Evolutionary conservation across 35 echinoderm and acorn worm genomes (phyloP).

Genomic region (Apostichopus californicus): DNA sequence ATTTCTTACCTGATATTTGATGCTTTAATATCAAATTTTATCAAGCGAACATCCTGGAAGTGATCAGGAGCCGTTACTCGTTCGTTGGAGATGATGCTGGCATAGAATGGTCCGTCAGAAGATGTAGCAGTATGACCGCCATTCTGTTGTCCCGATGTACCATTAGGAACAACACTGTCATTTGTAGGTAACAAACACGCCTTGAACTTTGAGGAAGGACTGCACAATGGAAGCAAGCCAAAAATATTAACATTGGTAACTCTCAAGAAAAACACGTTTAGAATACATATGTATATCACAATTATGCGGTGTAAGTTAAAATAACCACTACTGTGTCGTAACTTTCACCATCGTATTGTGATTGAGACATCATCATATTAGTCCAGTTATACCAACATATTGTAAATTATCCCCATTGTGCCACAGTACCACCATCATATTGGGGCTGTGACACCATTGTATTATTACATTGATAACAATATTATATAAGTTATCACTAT

Average conservation of each 20-base stretch:
- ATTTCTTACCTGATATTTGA: conserved; percentile 73
- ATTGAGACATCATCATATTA: no score
- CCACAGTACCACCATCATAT: no score
- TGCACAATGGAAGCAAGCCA: conserved; percentile 25
- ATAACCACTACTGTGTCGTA: no score
- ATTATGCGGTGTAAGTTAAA: no score
- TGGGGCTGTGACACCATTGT: no score
- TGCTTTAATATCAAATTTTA: conserved; percentile 74
- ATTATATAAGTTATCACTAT: no score
- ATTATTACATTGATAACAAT: no score
- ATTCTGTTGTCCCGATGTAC: neutral
- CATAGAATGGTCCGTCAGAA: conserved; percentile 74
- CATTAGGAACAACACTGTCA: neutral
- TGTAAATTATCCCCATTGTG: no score
- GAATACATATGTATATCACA: no score
- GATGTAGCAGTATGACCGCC: neutral
- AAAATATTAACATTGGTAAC: neutral
- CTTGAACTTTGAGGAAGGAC: conserved; percentile 75
- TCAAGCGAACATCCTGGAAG: conserved; percentile 92
- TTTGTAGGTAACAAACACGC: conserved; percentile 13
- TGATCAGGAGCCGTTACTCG: conserved; percentile 83
- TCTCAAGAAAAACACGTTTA: neutral
- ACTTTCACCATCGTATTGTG: no score
- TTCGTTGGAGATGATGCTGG: conserved; percentile 79
- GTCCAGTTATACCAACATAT: no score